Evolutionary conservation across 2,888 invertebrate genomes (phyloP).

Genomic region (Achlya flavicornis): DNA sequence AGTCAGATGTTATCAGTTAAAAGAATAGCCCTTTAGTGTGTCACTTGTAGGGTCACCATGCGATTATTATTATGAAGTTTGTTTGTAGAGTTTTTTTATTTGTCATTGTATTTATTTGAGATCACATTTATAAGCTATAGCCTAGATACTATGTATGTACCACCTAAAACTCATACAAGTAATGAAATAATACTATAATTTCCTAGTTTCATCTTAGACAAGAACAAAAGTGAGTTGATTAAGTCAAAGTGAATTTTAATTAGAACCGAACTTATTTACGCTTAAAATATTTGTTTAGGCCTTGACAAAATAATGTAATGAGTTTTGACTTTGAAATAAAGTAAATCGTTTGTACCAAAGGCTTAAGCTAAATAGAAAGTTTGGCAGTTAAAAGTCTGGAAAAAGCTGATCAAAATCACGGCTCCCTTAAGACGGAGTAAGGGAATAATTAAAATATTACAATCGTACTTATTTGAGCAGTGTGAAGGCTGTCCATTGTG

Average conservation of each 20-base stretch:
- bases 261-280: not conserved
- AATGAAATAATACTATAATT: not conserved
- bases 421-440: not conserved
- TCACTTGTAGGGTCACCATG: constrained; percentile 1
- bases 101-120: not conserved
- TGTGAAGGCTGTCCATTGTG: too few species aligned
- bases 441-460: not conserved
- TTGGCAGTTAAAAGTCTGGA: not conserved
- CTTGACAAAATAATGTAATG: not conserved
- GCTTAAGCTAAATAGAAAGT: not conserved
- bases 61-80: not conserved
- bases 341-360: not conserved
- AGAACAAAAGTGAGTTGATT: not conserved
- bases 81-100: not conserved
- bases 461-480: too few species aligned
- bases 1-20: constrained; percentile 34
- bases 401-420: not conserved
- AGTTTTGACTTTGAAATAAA: not conserved
- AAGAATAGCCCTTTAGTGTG: constrained; percentile 26
- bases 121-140: not conserved
- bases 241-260: not conserved
- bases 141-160: too few species aligned
- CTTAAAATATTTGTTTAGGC: not conserved
- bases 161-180: too few species aligned
- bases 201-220: not conserved